Evolutionary conservation across 2,113 vertebrate species (phyloP).

Genomic region (Excalfactoria chinensis): DNA sequence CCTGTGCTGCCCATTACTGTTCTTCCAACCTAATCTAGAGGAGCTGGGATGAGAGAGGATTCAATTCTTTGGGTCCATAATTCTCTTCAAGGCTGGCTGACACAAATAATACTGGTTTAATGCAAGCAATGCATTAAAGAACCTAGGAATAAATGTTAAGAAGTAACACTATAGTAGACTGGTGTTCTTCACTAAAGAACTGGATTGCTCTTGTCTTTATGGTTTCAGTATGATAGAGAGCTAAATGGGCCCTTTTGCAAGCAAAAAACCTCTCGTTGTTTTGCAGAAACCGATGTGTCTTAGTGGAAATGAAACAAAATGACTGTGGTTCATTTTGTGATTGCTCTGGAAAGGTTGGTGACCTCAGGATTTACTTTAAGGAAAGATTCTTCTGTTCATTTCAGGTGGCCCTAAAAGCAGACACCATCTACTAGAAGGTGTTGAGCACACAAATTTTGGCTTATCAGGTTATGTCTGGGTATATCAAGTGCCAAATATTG

Average conservation of each 20-base stretch:
- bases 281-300: not conserved
- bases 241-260: not conserved
- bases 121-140: not conserved
- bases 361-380: not conserved
- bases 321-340: not conserved
- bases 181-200: not conserved
- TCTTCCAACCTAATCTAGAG: not conserved
- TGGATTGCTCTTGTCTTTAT: not conserved
- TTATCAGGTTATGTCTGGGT: constrained; percentile 30
- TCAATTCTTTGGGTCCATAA: not conserved
- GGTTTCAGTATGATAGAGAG: not conserved
- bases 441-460: not conserved
- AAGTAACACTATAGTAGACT: rapidly evolving
- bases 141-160: not conserved
- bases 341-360: not conserved
- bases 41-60: not conserved
- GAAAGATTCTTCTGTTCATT: not conserved
- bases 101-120: not conserved
- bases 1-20: not conserved
- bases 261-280: not conserved
- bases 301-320: not conserved
- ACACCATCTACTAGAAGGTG: not conserved
- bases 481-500: not conserved
- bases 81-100: not conserved
- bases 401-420: not conserved